A percentile compares a stretch with the other conserved stretches of the same genome.
phyloP scores from a whole-genome alignment of 2,888 invertebrate species.

The Kryphioiulus occultus region DNA sequence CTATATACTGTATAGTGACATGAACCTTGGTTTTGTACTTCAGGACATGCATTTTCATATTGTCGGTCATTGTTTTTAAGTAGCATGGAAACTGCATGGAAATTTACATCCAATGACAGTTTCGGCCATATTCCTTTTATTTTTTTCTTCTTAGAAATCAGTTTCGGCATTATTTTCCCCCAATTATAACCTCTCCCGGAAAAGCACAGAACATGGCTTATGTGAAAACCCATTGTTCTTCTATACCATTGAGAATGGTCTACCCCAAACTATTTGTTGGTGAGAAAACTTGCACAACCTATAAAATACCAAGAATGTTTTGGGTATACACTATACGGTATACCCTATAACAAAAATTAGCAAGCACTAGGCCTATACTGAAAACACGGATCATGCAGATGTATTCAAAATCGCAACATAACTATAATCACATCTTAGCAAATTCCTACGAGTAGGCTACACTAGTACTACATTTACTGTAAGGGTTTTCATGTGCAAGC shows the following conservation, averaged over 20 bases:
- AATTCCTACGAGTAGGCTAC: not conserved
- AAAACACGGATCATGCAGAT: conserved; percentile 13
- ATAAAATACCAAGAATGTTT: not conserved
- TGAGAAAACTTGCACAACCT: not conserved
- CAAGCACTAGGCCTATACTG: not conserved
- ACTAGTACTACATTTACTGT: no score
- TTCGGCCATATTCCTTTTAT: not conserved
- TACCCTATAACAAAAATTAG: not conserved
- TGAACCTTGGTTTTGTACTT: not conserved
- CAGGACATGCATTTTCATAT: not conserved
- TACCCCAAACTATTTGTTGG: no score
- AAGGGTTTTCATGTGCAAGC: conserved; percentile 14
- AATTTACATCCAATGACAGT: not conserved
- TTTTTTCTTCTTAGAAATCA: not conserved
- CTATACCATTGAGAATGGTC: not conserved
- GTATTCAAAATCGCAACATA: not conserved
- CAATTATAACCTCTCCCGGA: not conserved
- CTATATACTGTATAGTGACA: not conserved
- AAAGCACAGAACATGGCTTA: not conserved
- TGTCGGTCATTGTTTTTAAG: not conserved
- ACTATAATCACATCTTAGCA: not conserved
- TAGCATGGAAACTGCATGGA: not conserved
- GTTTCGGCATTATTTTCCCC: not conserved
- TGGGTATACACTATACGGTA: not conserved
- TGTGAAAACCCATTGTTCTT: not conserved